Evolutionary conservation across 2,888 invertebrate species (phyloP), one percentile per base, ranked within the genome.

Genomic region (Kryphioiulus occultus): DNA sequence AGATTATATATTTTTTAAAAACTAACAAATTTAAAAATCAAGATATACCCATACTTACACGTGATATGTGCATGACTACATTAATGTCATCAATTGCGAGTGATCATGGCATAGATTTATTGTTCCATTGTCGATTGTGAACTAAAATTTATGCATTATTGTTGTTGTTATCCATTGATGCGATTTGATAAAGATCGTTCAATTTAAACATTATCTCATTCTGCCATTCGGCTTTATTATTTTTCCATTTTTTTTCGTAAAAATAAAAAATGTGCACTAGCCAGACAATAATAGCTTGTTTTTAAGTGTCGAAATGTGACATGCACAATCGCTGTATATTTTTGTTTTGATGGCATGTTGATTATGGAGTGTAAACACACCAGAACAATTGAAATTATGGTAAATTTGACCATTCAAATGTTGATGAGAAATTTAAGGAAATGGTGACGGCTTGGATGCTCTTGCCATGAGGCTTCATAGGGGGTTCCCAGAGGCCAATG

Each of bases 371-470:
- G 30, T 78, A 78, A 78, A 78, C 78, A 78, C 17, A 30, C 30
- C 30, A 32, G 30, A 30, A 78, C 78, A 78, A 78, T 78, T 78
- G 78, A 78, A 30, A 32, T 78, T 78, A 78, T 78, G 78, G 30
- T 78, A 78, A 78, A 78, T 30, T 26, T 15, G 5, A 12, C 17
- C 30, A 30, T 78, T 78, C 78, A 78, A 30, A 78, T 78, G 78
- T 5, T 78, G 78, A 78, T 78, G 78, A 78, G 30, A 15, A 78
- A 78, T 30, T 78, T 78, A 17, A 78, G 78, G 30, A 30, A 78
- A 30, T 30, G 15, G 30, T 78, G 78, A 78, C 78, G 78, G 12
- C 68, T 78, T 78, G 78, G 3, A 30, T 30, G 26, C 78, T 30
- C 7, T 4, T 53, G n/a, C 53, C 53, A 53, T 30, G 78, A 30